Evolutionary conservation across 2,797 vertebrate species (phyloP), one percentile per base, ranked within the genome.

Genomic region (Onychomys arenicola): DNA sequence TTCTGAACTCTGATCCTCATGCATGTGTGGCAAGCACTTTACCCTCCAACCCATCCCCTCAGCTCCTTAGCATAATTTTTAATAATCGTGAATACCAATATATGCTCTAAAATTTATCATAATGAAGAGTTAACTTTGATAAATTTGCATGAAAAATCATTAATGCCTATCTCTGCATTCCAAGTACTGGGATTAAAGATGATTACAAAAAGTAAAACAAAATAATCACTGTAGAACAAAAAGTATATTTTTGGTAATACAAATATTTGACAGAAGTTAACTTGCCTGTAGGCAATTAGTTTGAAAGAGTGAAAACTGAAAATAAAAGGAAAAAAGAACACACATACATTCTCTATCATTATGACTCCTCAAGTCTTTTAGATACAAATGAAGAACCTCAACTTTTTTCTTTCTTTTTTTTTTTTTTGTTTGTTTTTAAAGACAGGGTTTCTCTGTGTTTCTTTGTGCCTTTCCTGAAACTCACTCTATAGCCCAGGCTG

Each of bases 401-500:
- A 55, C 37, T 95, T 43, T 97, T 90, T 34, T 52, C n/a, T n/a
- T n/a, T n/a, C n/a, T 52, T 52, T n/a, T n/a, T n/a, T n/a, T n/a
- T 49, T 49, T 49, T 46, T 49, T 49, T 49, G 6, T 49, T 49
- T 49, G 49, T 12, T 52, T 52, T 52, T 52, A 11, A 2, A 14
- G 12, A 14, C 49, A 52, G 49, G 7, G 49, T 52, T 52, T 52
- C 49, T 52, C 49, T 52, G 12, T 52, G 49, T 52, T 13, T 11
- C 49, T 52, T 14, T 52, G 49, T 52, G 49, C 49, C 12, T 52
- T 52, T 52, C 49, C 49, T 52, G 49, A 0, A 52, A 52, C 49
- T 52, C 49, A 52, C 49, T 52, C 49, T 52, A 13, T 14, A 52
- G 49, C 49, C 49, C 49, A 52, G 49, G 49, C 49, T 52, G 49